Conservation (phyloP, 2,888 invertebrate genomes). For the Ditula angustiorana region DNA sequence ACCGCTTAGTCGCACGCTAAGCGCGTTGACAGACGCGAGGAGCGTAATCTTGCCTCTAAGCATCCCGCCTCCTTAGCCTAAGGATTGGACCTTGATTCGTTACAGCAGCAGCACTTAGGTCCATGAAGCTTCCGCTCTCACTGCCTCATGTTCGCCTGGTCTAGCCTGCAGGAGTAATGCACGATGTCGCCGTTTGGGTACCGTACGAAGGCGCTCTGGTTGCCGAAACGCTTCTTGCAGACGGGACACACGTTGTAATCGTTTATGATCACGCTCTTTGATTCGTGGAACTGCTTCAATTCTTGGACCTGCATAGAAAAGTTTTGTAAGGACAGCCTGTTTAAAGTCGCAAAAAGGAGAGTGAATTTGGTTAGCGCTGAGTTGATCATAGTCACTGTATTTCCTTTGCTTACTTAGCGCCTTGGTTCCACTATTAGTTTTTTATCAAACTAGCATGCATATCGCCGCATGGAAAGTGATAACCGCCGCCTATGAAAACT, state of each 20-base stretch:
- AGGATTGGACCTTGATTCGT: neutral
- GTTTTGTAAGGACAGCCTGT: too few relatives aligned
- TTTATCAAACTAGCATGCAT: too few relatives aligned
- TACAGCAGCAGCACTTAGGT: neutral
- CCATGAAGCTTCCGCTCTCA: neutral
- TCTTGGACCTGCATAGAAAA: conserved; percentile 87
- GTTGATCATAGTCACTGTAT: too few relatives aligned
- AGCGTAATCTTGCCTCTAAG: too few relatives aligned
- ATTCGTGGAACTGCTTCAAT: conserved; percentile 91
- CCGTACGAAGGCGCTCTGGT: conserved; percentile 96
- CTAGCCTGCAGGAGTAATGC: conserved; percentile 92
- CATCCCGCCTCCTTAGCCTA: neutral
- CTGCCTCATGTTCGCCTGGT: conserved; percentile 39
- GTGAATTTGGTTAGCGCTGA: too few relatives aligned
- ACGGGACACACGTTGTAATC: conserved; percentile 95
- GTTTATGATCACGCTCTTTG: conserved; percentile 92
- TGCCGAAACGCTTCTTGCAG: conserved; percentile 97
- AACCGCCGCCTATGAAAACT: too few relatives aligned
- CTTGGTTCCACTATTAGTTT: too few relatives aligned
- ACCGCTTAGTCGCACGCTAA: too few relatives aligned
- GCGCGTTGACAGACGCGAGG: too few relatives aligned
- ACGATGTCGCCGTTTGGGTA: conserved; percentile 96
- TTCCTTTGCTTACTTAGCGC: too few relatives aligned
- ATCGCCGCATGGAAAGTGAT: too few relatives aligned
- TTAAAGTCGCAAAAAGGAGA: too few relatives aligned